A percentile compares a stretch with the other conserved stretches of the same genome.
These are phyloP conservation scores for Chloroceryle aenea DNA, from an alignment of 2,113 vertebrate genomes.

Conservation along the genomic window DNA sequence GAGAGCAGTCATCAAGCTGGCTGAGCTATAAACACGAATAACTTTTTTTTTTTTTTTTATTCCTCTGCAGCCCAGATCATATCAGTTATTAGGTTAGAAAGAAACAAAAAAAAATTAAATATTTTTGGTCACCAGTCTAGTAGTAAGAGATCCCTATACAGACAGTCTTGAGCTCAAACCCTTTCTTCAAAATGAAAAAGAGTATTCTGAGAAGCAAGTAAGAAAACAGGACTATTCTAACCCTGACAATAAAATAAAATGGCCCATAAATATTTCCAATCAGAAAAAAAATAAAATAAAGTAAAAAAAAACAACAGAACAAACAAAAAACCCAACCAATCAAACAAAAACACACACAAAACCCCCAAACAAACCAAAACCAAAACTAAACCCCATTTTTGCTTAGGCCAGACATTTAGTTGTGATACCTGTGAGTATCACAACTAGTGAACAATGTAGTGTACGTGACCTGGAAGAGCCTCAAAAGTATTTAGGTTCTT, in stretches of 20 bases:
- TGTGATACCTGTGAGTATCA: accelerated
- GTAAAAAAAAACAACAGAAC: too few relatives aligned
- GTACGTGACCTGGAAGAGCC: not conserved
- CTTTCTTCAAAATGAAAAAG: not conserved
- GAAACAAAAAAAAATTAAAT: accelerated
- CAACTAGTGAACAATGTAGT: not conserved
- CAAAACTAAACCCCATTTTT: not conserved
- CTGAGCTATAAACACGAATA: not conserved
- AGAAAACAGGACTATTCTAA: accelerated
- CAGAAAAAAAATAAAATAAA: not conserved
- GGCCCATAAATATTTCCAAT: not conserved
- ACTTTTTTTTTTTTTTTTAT: not conserved
- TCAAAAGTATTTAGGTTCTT: not conserved
- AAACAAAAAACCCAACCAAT: too few relatives aligned
- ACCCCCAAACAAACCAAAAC: too few relatives aligned
- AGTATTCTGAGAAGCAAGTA: not conserved
- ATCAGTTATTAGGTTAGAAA: not conserved
- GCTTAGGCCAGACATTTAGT: not conserved
- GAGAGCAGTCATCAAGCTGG: not conserved
- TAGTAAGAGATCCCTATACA: not conserved
- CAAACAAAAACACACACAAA: too few relatives aligned
- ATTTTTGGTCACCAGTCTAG: not conserved
- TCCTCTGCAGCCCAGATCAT: not conserved
- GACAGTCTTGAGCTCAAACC: not conserved
- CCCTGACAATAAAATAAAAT: not conserved